Base-by-base conservation (phyloP, 2,888 invertebrate genomes). In the Myathropa florea region DNA sequence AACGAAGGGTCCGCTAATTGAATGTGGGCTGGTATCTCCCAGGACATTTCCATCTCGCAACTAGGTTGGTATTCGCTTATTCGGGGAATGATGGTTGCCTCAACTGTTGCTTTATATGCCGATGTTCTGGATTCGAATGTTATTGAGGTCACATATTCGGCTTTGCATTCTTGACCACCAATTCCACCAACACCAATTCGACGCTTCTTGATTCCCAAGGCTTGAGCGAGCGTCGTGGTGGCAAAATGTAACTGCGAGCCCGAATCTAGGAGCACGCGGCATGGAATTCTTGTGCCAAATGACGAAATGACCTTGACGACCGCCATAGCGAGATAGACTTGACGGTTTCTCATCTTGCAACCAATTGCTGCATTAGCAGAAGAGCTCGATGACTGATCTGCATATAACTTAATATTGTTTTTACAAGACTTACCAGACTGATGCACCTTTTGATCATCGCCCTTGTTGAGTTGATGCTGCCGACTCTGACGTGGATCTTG, bases 1-100 rank as follows among this genome's bases (percentile, higher is more conserved):
- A 72, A 72, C n/a, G 21, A 21, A n/a, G 73, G 73, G 53, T 73
- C 63, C 14, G 73, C 63, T 30, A 64, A 24, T 14, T 63, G 30
- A 24, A 73, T 24, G 26, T 55, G 24, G 1, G 33, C 4, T 6
- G 36, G 73, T 21, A 73, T 23, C 14, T 68, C 28, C 28, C 55
- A 33, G 46, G 1, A 46, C 46, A 18, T 18, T 46, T 46, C 18
- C n/a, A 46, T 18, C 53, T 30, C 18, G 53, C 30, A 18, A 53
- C 67, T 28, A 30, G 68, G 57, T 55, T 68, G 24, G 33, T 68
- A 68, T 30, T 68, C 68, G 28, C 28, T 68, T 23, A 68, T 57
- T 14, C 14, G 53, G 18, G 68, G 9, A 10, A 57, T 53, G n/a
- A 68, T 68, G n/a, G n/a, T n/a, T n/a, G n/a, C n/a, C n/a, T n/a